Conservation (phyloP, 2,888 invertebrate genomes). For the Orthosia gracilis region DNA sequence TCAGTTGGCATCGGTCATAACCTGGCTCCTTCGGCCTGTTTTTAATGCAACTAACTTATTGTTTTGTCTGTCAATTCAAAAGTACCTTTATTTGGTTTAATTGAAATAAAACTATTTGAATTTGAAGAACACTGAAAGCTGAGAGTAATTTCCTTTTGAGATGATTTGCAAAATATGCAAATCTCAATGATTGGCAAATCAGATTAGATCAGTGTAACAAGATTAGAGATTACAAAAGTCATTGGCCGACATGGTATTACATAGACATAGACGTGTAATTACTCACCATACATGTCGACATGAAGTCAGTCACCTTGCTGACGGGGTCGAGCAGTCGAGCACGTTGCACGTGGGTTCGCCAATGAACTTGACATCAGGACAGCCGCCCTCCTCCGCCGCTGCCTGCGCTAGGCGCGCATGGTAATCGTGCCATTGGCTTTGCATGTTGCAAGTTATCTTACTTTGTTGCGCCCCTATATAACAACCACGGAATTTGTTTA, state of each 20-base stretch:
- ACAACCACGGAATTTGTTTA: slow-evolving; percentile 60
- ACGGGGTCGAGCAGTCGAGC: slow-evolving; percentile 83
- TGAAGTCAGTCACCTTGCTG: slow-evolving; percentile 86
- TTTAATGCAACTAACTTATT: too few species aligned
- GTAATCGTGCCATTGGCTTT: slow-evolving; percentile 77
- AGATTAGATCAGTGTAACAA: slow-evolving; percentile 26
- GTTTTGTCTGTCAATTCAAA: too few species aligned
- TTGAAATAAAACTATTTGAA: too few species aligned
- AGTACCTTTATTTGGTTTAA: too few species aligned
- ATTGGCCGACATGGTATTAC: slow-evolving; percentile 65
- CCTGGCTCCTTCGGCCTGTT: too few species aligned
- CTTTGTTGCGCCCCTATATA: slow-evolving; percentile 48
- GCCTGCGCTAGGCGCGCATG: slow-evolving; percentile 72
- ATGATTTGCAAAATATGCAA: slow-evolving; percentile 14
- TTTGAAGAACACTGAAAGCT: neutral
- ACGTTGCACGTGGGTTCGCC: slow-evolving; percentile 88
- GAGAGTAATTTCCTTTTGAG: neutral
- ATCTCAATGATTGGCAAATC: slow-evolving; percentile 8
- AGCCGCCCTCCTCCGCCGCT: slow-evolving; percentile 66
- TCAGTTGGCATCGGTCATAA: too few species aligned
- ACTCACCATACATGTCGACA: slow-evolving; percentile 78
- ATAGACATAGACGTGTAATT: slow-evolving; percentile 75
- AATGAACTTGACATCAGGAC: slow-evolving; percentile 85
- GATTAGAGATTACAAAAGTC: slow-evolving; percentile 62
- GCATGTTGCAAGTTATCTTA: slow-evolving; percentile 53